These are phyloP conservation scores for Catharus minimus DNA, from an alignment of 2,113 vertebrate genomes.

Conservation along the genomic window DNA sequence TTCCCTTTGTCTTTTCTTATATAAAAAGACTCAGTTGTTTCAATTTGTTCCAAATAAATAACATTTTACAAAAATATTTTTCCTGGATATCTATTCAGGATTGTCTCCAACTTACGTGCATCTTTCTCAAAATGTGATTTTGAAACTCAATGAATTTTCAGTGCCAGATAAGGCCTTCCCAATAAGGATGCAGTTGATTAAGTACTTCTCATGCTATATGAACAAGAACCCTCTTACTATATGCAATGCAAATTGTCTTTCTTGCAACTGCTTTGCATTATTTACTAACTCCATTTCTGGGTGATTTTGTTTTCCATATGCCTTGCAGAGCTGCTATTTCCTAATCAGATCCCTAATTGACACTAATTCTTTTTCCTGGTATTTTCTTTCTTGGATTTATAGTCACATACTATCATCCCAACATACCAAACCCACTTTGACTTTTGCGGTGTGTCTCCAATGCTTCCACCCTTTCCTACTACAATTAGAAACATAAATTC, in stretches of 20 bases:
- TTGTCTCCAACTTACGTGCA: neutral
- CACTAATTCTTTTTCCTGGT: neutral
- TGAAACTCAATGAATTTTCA: neutral
- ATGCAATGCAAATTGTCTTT: neutral
- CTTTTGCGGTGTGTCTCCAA: neutral
- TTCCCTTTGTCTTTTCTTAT: neutral
- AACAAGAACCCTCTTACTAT: neutral
- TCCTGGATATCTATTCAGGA: neutral
- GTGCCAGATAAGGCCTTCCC: neutral
- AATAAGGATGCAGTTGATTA: neutral
- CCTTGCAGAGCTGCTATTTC: neutral
- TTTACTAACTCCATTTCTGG: neutral
- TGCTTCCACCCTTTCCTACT: neutral
- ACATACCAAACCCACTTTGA: neutral
- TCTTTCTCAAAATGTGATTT: neutral
- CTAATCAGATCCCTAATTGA: neutral
- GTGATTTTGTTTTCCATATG: neutral
- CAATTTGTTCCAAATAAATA: neutral
- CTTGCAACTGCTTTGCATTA: neutral
- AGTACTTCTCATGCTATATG: neutral
- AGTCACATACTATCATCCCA: neutral
- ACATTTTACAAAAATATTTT: neutral
- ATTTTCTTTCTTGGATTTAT: conserved; percentile 4
- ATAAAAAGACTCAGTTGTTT: neutral
- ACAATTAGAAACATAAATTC: neutral